Percentiles rank a stretch among this genome's conserved stretches.
These are phyloP conservation scores for Tichodroma muraria DNA, from an alignment of 2,113 vertebrate species.

Conservation along the genomic window DNA sequence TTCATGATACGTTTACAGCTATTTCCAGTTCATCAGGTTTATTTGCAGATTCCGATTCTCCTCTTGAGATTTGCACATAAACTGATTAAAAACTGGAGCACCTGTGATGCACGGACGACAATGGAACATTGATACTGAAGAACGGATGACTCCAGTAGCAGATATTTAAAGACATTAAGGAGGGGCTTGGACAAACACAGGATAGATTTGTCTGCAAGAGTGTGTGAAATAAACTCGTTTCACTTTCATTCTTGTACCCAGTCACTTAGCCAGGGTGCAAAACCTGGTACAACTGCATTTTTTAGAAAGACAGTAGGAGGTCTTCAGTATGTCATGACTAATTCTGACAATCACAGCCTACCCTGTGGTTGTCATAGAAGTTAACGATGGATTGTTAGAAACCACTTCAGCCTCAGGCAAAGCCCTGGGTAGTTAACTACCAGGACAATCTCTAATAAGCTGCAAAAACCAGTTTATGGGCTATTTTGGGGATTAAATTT, in stretches of 20 bases:
- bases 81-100: neutral
- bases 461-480: neutral
- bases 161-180: neutral
- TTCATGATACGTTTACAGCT: neutral
- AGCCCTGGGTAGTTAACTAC: slow-evolving; percentile 55
- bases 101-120: neutral
- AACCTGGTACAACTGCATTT: neutral
- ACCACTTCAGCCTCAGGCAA: slow-evolving; percentile 44
- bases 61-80: neutral
- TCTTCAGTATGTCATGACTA: slow-evolving; percentile 20
- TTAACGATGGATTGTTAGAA: slow-evolving; percentile 58
- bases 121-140: neutral
- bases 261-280: neutral
- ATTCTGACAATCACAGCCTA: slow-evolving; percentile 42
- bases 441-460: slow-evolving; percentile 42
- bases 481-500: slow-evolving; percentile 49
- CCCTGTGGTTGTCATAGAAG: slow-evolving; percentile 35
- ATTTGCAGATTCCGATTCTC: neutral
- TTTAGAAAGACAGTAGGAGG: slow-evolving; percentile 43
- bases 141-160: neutral
- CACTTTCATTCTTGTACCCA: neutral
- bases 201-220: neutral
- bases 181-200: neutral
- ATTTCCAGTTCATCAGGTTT: neutral
- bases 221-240: neutral